Evolutionary conservation across 2,888 invertebrate species (phyloP), one percentile per base, ranked within the genome.

Genomic region (Mechanitis messenoides): DNA sequence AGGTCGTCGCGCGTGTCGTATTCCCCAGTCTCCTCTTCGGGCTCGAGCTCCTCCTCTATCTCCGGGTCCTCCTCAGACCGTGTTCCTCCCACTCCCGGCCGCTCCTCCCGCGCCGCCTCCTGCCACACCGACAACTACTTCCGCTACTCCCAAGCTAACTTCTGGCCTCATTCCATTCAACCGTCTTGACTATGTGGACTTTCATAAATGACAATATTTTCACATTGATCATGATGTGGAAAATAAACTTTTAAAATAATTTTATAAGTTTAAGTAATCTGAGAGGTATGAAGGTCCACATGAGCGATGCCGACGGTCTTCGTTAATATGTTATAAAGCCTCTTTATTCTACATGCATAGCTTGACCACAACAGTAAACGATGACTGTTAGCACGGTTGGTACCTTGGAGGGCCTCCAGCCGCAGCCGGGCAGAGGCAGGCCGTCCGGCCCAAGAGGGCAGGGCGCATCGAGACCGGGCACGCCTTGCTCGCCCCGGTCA

Each of bases 381-480:
- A 9, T 42, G 7, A 42, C 42, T 42, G 42, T 6, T 6, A 42
- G 42, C 42, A 9, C 42, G 38, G 28, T 50, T 47, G 58, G 62
- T 93, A 96, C 96, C 93, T 96, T 95, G 74, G 94, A 93, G 73
- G 96, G 95, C 84, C 96, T 92, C 97, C 97, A 97, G 74, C 97
- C 97, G 87, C 98, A 99, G 75, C 98, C 98, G 59, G 98, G 97
- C 76, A 99, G 90, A 67, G 98, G 98, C 77, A 98, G 92, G 66
- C 99, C 99, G 87, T 99, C 98, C 58, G 95, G 94, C 62, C 98
- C 99, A 63, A 98, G 91, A 69, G 99, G 99, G 91, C 99, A 99
- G n/a, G 98, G 98, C 54, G 99, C 99, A 90, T 99, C 98, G 75
- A 99, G 91, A 46, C 98, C 98, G 45, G 98, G 98, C 71, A 98